Percentiles rank a stretch among this genome's conserved stretches.
phyloP scores from a whole-genome alignment of 2,888 invertebrate genomes.

The Caenorhabditis panamensis region DNA sequence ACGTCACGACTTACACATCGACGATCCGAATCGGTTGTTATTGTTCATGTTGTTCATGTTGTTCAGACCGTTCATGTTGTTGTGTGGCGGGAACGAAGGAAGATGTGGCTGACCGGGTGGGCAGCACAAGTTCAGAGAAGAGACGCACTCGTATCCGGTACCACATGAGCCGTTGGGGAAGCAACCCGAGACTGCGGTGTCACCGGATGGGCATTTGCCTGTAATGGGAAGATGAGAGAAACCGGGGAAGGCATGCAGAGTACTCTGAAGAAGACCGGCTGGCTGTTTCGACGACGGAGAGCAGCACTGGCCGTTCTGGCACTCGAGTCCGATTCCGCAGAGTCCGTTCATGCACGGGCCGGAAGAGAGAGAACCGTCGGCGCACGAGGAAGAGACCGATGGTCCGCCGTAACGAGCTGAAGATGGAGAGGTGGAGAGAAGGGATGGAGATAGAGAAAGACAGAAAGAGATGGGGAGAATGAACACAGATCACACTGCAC shows the following conservation, averaged over 20 bases:
- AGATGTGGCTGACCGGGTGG: constrained; percentile 60
- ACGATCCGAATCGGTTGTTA: constrained; percentile 48
- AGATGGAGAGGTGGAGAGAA: constrained; percentile 48
- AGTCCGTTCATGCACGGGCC: constrained; percentile 80
- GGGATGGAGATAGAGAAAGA: background rate
- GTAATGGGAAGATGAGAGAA: constrained; percentile 47
- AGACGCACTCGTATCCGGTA: constrained; percentile 69
- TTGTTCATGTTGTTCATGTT: constrained; percentile 46
- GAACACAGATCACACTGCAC: constrained; percentile 24
- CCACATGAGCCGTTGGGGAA: constrained; percentile 74
- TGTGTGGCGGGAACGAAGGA: constrained; percentile 33
- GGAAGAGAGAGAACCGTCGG: constrained; percentile 68
- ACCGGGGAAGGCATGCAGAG: constrained; percentile 21
- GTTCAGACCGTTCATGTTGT: constrained; percentile 32
- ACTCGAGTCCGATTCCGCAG: constrained; percentile 74
- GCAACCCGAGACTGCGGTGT: constrained; percentile 72
- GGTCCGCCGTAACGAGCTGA: constrained; percentile 56
- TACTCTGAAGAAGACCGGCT: constrained; percentile 41
- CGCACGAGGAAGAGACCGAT: constrained; percentile 58
- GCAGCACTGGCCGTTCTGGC: constrained; percentile 73
- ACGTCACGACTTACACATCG: constrained; percentile 53
- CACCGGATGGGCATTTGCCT: constrained; percentile 73
- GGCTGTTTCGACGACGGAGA: constrained; percentile 39
- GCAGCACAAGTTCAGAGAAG: constrained; percentile 70
- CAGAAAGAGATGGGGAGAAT: constrained; percentile 4